Percentiles rank a stretch among this genome's conserved stretches.
Conservation (phyloP, 2,888 invertebrate genomes). For the Pseudococcus longispinus region DNA sequence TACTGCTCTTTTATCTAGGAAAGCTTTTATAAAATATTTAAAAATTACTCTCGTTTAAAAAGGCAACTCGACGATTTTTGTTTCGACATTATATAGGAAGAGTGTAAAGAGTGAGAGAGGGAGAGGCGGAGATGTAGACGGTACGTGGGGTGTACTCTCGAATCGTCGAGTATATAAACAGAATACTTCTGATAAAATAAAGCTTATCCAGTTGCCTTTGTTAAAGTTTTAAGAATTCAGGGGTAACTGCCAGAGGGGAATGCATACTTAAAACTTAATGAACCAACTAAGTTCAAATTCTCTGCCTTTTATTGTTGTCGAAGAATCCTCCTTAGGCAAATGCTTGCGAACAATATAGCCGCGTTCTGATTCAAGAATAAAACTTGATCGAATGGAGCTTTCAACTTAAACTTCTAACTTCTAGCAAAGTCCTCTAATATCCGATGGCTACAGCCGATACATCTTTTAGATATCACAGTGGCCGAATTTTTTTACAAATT, state of each 20-base stretch:
- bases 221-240: conserved; percentile 49
- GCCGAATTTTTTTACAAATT: conserved; percentile 30
- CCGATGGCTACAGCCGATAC: conserved; percentile 32
- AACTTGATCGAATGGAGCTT: conserved; percentile 40
- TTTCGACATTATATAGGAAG: not conserved
- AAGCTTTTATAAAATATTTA: conserved; percentile 38
- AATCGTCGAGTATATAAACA: conserved; percentile 44
- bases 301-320: conserved; percentile 42
- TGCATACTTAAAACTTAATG: conserved; percentile 54
- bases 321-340: conserved; percentile 39
- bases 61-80: conserved; percentile 38
- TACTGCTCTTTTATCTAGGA: conserved; percentile 21
- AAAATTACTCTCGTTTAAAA: conserved; percentile 41
- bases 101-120: not conserved
- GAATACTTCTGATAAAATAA: conserved; percentile 44
- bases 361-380: conserved; percentile 42
- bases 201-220: conserved; percentile 43
- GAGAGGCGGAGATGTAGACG: not conserved
- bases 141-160: conserved; percentile 29
- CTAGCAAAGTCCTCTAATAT: conserved; percentile 30
- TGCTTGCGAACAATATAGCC: conserved; percentile 36
- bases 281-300: conserved; percentile 52
- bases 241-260: conserved; percentile 40
- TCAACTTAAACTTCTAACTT: conserved; percentile 40
- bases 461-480: conserved; percentile 18